Conservation (phyloP, 1,140 invertebrate species). For the Danaus plexippus region DNA sequence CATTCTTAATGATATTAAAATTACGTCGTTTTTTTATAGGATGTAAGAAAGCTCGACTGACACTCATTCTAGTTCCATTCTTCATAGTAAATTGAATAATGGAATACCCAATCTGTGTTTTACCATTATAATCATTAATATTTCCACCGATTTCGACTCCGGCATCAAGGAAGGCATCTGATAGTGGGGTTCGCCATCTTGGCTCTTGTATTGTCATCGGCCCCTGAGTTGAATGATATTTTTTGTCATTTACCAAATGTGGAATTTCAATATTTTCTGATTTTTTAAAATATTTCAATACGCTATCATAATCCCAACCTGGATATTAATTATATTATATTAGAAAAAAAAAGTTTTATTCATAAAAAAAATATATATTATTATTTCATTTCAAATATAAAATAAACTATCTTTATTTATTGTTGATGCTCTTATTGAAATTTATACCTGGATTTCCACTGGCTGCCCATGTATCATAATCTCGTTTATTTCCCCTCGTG, state of each 20-base stretch:
- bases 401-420: constrained; percentile 1
- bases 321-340: constrained; percentile 6
- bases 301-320: constrained; percentile 75
- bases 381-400: constrained; percentile 6
- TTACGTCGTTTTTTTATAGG: constrained; percentile 22
- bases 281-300: constrained; percentile 85
- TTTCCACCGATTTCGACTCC: constrained; percentile 81
- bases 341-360: no score
- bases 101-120: constrained; percentile 65
- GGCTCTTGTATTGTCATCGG: constrained; percentile 75
- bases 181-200: constrained; percentile 75
- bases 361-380: not conserved
- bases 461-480: constrained; percentile 78
- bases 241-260: constrained; percentile 29
- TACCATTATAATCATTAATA: constrained; percentile 71
- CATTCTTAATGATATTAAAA: constrained; percentile 21
- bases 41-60: constrained; percentile 78
- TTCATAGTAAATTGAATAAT: constrained; percentile 73
- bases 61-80: constrained; percentile 74
- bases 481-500: constrained; percentile 77
- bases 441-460: constrained; percentile 68
- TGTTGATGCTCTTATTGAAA: no score
- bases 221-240: constrained; percentile 69
- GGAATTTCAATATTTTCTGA: constrained; percentile 71
- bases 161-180: constrained; percentile 78